Evolutionary conservation across 2,797 vertebrate species (phyloP).

Genomic region (Notoglanidium macrostoma): DNA sequence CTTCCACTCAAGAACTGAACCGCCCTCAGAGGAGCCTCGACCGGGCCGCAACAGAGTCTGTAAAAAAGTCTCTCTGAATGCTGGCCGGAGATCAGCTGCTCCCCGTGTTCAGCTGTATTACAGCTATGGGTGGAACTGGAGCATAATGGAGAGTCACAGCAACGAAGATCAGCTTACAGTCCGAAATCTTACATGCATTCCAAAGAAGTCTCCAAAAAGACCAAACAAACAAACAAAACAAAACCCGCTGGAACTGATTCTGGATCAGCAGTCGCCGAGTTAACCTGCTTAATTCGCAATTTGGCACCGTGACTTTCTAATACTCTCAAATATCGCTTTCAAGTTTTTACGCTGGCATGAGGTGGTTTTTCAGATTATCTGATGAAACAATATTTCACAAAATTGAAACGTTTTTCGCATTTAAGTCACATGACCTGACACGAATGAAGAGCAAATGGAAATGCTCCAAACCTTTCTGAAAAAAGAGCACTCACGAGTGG

Average conservation of each 20-base stretch:
- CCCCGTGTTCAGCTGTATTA: background rate
- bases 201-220: background rate
- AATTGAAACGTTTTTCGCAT: too few species aligned
- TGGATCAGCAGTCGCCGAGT: background rate
- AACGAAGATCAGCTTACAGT: background rate
- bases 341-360: too few species aligned
- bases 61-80: background rate
- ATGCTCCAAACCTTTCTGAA: too few species aligned
- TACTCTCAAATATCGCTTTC: too few species aligned
- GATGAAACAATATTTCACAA: too few species aligned
- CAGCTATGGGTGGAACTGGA: background rate
- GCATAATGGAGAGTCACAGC: background rate
- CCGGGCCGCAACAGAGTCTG: background rate
- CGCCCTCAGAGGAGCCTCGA: slow-evolving; percentile 36
- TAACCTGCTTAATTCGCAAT: background rate
- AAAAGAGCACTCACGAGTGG: too few species aligned
- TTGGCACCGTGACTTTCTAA: too few species aligned
- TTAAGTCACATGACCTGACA: too few species aligned
- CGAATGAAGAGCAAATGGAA: too few species aligned
- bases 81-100: background rate
- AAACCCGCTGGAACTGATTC: background rate
- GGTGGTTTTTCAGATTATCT: too few species aligned
- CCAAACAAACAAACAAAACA: background rate
- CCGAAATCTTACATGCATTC: background rate
- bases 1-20: slow-evolving; percentile 45